These are phyloP conservation scores for Xiphophorus maculatus DNA, from an alignment of 2,113 vertebrate genomes.

Conservation along the genomic window DNA sequence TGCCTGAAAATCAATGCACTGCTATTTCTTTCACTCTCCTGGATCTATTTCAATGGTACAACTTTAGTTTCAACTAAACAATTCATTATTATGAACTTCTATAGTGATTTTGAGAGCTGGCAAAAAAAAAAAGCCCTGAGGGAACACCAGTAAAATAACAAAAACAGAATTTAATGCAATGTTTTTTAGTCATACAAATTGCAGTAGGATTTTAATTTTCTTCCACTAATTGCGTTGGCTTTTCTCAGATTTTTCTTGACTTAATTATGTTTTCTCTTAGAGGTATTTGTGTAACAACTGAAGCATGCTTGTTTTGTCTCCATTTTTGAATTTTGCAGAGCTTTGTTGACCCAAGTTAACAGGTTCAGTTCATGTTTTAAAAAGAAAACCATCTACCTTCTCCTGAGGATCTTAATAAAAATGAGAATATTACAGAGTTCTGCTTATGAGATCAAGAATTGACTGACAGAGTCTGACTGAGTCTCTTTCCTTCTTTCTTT, in stretches of 20 bases:
- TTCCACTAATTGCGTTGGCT: background rate
- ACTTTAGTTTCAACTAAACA: no score
- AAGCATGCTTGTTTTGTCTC: no score
- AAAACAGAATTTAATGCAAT: background rate
- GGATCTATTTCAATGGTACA: no score
- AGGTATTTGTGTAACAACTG: background rate
- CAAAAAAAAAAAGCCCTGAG: no score
- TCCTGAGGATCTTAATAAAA: background rate
- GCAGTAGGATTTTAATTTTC: background rate
- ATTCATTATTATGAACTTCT: no score
- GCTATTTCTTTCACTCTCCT: background rate
- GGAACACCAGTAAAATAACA: background rate
- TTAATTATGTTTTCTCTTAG: background rate
- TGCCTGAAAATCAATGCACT: background rate
- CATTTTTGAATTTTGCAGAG: no score
- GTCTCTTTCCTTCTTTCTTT: constrained; percentile 17
- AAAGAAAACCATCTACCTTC: background rate
- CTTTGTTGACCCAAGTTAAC: background rate
- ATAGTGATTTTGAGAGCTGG: no score
- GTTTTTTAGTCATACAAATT: background rate
- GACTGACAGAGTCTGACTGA: constrained; percentile 18
- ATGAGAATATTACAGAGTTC: background rate
- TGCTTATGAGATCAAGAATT: background rate
- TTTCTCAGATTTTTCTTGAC: background rate
- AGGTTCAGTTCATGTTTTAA: background rate